Base-by-base conservation (phyloP, 2,797 vertebrate genomes). In the Lagorchestes hirsutus region DNA sequence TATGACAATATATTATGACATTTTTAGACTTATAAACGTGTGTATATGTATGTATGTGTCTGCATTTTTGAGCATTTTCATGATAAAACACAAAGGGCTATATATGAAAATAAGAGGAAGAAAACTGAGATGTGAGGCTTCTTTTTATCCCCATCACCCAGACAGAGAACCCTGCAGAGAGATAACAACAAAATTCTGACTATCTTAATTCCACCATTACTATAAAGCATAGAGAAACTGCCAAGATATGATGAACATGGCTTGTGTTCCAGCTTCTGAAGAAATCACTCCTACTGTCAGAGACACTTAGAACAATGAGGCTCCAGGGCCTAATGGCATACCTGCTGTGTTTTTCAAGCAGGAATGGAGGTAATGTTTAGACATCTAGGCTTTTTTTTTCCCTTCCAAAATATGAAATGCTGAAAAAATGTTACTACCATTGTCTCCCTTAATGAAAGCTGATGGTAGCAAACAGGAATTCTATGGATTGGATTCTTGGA, bases 291-390 rank as follows among this genome's bases (percentile, higher is more conserved):
- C 74, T 87, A 87, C 40, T 87, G 74, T 46, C 34, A 54, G 18
- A 12, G 34, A 3, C 57, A 96, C 29, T 93, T 93, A 29, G 93
- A 93, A 96, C 93, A 56, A 93, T 57, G 82, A 97, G 91, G 16
- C 54, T 93, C 55, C 28, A 91, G 93, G 56, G 90, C 57, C 10
- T 93, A 50, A 50, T 87, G 92, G 91, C 29, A 95, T 82, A 87
- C 91, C 50, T 93, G 46, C 8, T 58, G 90, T 50, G 56, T 92
- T 93, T 54, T 94, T 97, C 67, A 94, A 59, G 54, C 24, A 56
- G 92, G 50, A 5, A 74, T 27, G 87, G 55, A 92, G 27, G 90
- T 94, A 92, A 92, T 93, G 6, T 91, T 95, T 94, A 95, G 5
- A 96, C 93, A 34, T 92, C 27, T 62, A 93, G 40, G 74, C 74